Percentiles rank a stretch among this genome's conserved stretches.
These are phyloP conservation scores for Nasonia longicornis DNA, from an alignment of 1,140 invertebrate genomes.

Conservation along the genomic window DNA sequence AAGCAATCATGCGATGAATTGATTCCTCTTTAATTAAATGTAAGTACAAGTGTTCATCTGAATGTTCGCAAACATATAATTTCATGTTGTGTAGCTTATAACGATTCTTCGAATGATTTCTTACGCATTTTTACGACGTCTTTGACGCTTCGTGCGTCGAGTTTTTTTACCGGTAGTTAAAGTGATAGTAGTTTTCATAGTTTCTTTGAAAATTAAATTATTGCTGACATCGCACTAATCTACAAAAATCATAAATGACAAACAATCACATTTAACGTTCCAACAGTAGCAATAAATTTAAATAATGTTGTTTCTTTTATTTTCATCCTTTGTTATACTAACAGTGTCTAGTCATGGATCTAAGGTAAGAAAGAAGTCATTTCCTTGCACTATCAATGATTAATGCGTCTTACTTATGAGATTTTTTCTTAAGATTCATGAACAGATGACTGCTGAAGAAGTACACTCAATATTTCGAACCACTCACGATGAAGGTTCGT, in stretches of 20 bases:
- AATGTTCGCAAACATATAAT: constrained; percentile 26
- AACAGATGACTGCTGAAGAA: constrained; percentile 45
- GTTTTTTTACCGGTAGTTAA: not conserved
- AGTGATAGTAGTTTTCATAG: not conserved
- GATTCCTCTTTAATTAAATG: constrained; percentile 3
- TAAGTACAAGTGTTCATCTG: constrained; percentile 31
- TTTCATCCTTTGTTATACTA: not conserved
- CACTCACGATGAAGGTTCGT: constrained; percentile 36
- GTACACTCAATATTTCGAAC: constrained; percentile 36
- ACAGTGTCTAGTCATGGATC: constrained; percentile 6
- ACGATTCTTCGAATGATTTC: constrained; percentile 8
- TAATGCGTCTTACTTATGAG: not conserved
- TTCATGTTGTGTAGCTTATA: constrained; percentile 15
- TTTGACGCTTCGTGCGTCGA: not conserved
- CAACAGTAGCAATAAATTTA: not conserved
- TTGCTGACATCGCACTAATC: not conserved
- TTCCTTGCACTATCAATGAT: not conserved
- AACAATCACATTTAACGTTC: not conserved
- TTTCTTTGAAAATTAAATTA: not conserved
- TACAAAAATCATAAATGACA: not conserved
- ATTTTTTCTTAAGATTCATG: constrained; percentile 42
- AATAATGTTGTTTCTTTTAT: constrained; percentile 4
- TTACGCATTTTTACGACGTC: constrained; percentile 29
- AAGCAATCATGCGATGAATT: not conserved
- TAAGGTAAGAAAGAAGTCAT: not conserved